Base-by-base conservation (phyloP, 1,140 invertebrate genomes). In the Drosophila micromelanica region DNA sequence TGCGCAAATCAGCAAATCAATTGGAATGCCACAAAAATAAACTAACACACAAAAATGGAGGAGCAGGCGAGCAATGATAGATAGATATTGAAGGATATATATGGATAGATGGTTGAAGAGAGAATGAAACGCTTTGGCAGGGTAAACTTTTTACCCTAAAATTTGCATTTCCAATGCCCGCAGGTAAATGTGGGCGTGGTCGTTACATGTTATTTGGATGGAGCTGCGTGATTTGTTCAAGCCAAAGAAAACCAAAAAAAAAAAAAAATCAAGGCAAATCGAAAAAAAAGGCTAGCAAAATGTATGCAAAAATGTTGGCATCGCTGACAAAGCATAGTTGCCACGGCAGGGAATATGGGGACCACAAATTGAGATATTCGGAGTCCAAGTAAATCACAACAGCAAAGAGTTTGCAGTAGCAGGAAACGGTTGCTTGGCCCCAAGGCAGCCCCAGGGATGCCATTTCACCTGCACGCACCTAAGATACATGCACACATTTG, bases 1-100 rank as follows among this genome's bases (percentile, higher is more conserved):
- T 78, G 64, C 63, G 43, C 63, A 78, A 87, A 76, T 86, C 82
- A 87, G 84, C 67, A 76, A 87, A 86, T 87, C 82, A 78, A 86
- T 86, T 76, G 78, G 72, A 86, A 87, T 71, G 61, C 69, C 64
- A 61, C 69, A 48, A 61, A 77, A 70, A 74, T 76, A 76, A 76
- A 76, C 62, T 73, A 76, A 63, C 54, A 48, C 59, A 69, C 57
- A 12, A 60, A 77, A 77, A 63, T 69, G 27, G 63, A 15, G 12
- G 37, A 60, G 27, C 54, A 32, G 38, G n/a, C 38, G 17, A 61
- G 30, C 42, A 65, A 15, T 9, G 46, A 40, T 15, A 49, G 32
- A 64, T 37, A 35, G 32, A 32, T 13, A 52, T 23, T 2, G 8
- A 20, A 17, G 0, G 0, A 49, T 32, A 23, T 35, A 38, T 42